A percentile compares a stretch with the other conserved stretches of the same genome.
Evolutionary conservation across 2,797 vertebrate genomes (phyloP).

Genomic region (Gallinago solitaria): DNA sequence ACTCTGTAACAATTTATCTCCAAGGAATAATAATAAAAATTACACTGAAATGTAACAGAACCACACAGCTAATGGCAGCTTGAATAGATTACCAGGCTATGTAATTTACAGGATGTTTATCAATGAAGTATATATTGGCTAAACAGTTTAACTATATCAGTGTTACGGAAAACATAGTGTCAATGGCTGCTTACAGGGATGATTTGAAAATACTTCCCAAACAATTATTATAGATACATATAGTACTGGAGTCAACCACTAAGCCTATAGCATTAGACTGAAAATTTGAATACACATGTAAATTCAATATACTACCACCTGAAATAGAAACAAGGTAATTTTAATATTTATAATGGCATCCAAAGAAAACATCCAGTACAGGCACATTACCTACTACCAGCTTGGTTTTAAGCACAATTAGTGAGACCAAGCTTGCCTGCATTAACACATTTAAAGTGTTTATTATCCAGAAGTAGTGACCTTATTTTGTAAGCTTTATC

Average conservation of each 20-base stretch:
- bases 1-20: not conserved
- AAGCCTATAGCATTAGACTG: not conserved
- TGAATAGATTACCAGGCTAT: not conserved
- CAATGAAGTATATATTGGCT: not conserved
- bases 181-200: not conserved
- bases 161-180: not conserved
- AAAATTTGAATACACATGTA: not conserved
- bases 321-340: not conserved
- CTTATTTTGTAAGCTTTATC: not conserved
- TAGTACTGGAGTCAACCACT: not conserved
- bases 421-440: not conserved
- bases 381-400: not conserved
- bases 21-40: slow-evolving; percentile 32
- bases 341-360: not conserved
- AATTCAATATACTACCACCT: not conserved
- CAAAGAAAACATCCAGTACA: not conserved
- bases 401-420: not conserved
- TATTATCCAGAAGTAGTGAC: not conserved
- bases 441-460: not conserved
- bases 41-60: slow-evolving; percentile 27
- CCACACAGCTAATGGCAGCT: not conserved
- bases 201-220: not conserved
- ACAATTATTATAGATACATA: not conserved
- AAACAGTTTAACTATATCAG: slow-evolving; percentile 11
- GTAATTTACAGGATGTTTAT: slow-evolving; percentile 21